Evolutionary conservation across 2,797 vertebrate genomes (phyloP), one percentile per base, ranked within the genome.

Genomic region (Phataginus tricuspis): DNA sequence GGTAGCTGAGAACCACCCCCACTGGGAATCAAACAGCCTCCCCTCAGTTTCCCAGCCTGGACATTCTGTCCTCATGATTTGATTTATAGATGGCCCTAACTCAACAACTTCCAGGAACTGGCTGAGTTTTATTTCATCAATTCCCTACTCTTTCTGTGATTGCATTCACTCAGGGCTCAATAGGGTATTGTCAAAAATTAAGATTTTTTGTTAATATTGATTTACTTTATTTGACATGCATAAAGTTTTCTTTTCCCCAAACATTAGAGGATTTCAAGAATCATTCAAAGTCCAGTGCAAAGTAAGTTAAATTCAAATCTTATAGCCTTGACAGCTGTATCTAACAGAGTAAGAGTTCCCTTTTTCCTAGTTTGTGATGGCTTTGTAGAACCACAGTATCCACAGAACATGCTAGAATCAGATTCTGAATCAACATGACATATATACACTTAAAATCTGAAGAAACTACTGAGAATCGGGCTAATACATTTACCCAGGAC

Each of bases 231-330:
- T 93, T 2, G 0, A 92, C 49, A 49, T 21, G 2, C 25, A 86
- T 51, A 14, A 63, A n/a, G 49, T 94, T 92, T 77, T 69, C 71
- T 86, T 94, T 96, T 51, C 63, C 39, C 4, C 37, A 49, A 90
- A 92, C 34, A 51, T 78, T 86, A 57, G 13, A 82, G 31, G 57
- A n/a, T 88, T 86, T 95, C 68, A 92, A 94, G 66, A 57, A 75
- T 80, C 18, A 25, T 84, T 64, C 59, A 74, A 75, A 80, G 34
- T 14, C 10, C 66, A 61, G 18, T 61, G 13, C 55, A 63, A 66
- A 64, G 18, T 55, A 53, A 51, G 64, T 57, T 51, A 74, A 80
- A 42, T 90, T 77, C 18, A 89, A 95, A 57, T 13, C 51, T 66
- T 29, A 66, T 2, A 68, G 25, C 74, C 66, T 66, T 84, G 86